These are phyloP conservation scores for Aegotheles bennettii DNA, from an alignment of 2,113 vertebrate genomes.

Conservation along the genomic window DNA sequence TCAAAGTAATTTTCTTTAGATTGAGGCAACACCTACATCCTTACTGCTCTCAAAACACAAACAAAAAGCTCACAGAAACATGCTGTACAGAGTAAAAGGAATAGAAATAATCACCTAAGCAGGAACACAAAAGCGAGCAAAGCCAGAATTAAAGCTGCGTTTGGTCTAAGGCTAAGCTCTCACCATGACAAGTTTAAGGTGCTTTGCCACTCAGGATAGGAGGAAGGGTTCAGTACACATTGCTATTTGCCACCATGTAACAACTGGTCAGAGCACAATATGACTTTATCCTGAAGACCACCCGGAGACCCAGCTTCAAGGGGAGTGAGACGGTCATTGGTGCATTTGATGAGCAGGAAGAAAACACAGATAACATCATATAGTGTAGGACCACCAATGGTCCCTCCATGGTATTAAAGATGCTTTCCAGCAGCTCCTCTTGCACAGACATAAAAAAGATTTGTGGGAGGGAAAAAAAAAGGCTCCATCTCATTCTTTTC, in stretches of 20 bases:
- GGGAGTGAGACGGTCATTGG: rapidly evolving
- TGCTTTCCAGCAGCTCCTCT: neutral
- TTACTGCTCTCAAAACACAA: neutral
- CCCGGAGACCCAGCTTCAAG: neutral
- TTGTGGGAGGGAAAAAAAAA: neutral
- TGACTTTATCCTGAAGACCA: neutral
- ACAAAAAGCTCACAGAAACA: neutral
- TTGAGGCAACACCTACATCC: neutral
- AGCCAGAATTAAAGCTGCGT: neutral
- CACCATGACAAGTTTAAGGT: neutral
- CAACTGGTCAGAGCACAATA: rapidly evolving
- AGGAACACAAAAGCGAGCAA: neutral
- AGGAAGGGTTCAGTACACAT: neutral
- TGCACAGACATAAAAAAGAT: neutral
- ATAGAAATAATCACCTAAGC: neutral
- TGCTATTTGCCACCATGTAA: neutral
- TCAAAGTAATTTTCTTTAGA: neutral
- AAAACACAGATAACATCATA: neutral
- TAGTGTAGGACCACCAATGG: neutral
- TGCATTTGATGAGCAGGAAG: neutral
- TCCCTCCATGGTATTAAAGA: neutral
- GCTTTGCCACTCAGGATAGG: neutral
- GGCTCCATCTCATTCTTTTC: neutral
- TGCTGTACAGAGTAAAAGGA: neutral
- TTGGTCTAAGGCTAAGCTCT: neutral